Evolutionary conservation across 2,113 vertebrate genomes (phyloP).

Genomic region (Gymnogyps californianus): DNA sequence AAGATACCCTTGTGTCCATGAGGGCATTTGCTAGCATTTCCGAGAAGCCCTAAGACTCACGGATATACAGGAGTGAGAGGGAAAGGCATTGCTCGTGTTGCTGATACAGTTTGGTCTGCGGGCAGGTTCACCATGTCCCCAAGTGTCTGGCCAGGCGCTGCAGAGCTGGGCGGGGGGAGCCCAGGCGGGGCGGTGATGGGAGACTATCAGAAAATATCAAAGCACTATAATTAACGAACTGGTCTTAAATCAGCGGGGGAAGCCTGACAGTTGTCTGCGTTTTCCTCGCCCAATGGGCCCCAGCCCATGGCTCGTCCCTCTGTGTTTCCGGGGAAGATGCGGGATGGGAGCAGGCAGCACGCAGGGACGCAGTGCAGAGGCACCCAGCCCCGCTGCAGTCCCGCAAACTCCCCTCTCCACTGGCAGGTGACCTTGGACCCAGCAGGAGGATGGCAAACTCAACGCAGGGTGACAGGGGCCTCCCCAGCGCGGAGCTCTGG

Average conservation of each 20-base stretch:
- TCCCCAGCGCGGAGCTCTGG: slow-evolving; percentile 73
- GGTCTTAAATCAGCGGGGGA: neutral
- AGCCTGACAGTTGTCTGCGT: neutral
- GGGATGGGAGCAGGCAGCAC: neutral
- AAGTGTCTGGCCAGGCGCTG: neutral
- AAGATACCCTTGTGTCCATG: neutral
- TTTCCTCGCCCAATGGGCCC: neutral
- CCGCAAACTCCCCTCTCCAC: neutral
- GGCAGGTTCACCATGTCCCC: fast-evolving
- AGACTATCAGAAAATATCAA: neutral
- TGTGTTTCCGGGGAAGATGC: fast-evolving
- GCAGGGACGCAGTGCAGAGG: fast-evolving
- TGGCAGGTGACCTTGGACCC: neutral
- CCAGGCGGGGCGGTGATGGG: fast-evolving
- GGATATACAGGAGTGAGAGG: fast-evolving
- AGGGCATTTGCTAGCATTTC: neutral
- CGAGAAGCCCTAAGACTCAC: neutral
- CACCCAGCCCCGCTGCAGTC: neutral
- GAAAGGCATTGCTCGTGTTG: neutral
- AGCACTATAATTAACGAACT: neutral
- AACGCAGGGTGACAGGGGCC: neutral
- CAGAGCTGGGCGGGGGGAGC: neutral
- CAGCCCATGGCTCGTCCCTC: neutral
- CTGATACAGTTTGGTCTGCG: neutral
- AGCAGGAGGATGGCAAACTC: slow-evolving; percentile 58